phyloP scores from a whole-genome alignment of 2,888 invertebrate genomes.

The Nymphalis polychloros region DNA sequence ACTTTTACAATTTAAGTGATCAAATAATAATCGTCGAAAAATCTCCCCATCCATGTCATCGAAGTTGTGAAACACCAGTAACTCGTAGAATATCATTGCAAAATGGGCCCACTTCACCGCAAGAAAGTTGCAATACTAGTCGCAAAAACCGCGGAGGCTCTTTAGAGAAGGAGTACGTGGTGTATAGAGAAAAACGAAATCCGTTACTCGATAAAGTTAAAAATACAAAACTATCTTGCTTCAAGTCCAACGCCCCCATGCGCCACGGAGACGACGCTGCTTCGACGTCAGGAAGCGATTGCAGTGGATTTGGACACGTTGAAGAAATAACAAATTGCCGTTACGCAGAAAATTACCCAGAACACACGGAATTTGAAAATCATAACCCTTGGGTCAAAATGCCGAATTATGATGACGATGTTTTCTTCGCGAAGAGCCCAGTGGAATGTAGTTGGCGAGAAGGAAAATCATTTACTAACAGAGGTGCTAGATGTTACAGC shows the following conservation, averaged over 20 bases:
- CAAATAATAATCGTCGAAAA: conserved; percentile 83
- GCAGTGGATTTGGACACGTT: conserved; percentile 76
- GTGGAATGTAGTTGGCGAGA: conserved; percentile 69
- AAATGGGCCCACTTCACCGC: conserved; percentile 67
- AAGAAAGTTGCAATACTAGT: conserved; percentile 76
- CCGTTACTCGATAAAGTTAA: conserved; percentile 87
- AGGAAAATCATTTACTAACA: conserved; percentile 64
- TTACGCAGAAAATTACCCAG: conserved; percentile 62
- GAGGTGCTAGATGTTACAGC: conserved; percentile 76
- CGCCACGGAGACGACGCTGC: conserved; percentile 75
- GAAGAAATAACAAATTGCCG: conserved; percentile 69
- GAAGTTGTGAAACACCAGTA: conserved; percentile 63
- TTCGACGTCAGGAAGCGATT: conserved; percentile 79
- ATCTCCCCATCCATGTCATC: conserved; percentile 75
- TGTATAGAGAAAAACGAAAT: conserved; percentile 84
- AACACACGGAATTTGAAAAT: conserved; percentile 75
- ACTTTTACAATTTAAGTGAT: conserved; percentile 85
- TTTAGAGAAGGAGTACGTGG: conserved; percentile 81
- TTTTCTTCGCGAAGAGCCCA: conserved; percentile 72
- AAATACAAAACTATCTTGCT: conserved; percentile 86
- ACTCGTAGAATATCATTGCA: conserved; percentile 74
- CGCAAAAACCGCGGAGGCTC: conserved; percentile 76
- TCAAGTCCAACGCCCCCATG: conserved; percentile 81
- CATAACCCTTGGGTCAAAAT: conserved; percentile 78
- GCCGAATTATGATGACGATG: conserved; percentile 74